These are phyloP conservation scores for Ceratothoa steindachneri DNA, from an alignment of 2,888 invertebrate species.

Conservation along the genomic window DNA sequence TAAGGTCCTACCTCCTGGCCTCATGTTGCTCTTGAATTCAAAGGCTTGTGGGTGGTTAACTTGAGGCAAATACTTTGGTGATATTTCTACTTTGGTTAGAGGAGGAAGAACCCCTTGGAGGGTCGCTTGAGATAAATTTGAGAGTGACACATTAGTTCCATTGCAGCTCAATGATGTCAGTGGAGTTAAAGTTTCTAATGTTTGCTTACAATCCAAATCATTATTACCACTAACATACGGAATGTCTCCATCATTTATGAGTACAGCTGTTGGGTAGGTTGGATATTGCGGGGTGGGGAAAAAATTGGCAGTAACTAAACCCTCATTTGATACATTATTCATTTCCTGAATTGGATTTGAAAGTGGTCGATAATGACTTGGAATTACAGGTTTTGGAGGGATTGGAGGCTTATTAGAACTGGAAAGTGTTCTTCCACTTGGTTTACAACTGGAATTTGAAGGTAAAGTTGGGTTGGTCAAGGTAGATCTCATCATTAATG, in stretches of 20 bases:
- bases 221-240: not conserved
- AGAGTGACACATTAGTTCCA: not conserved
- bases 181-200: constrained; percentile 4
- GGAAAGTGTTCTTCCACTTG: not conserved
- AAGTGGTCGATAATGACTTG: not conserved
- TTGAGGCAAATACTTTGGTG: constrained; percentile 7
- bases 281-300: not conserved
- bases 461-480: not conserved
- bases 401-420: not conserved
- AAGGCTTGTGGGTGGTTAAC: not conserved
- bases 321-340: not conserved
- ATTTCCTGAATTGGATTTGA: not conserved
- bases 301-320: not conserved
- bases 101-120: not conserved
- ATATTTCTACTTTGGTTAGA: not conserved
- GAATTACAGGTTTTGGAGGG: constrained; percentile 1
- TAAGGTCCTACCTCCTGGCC: not conserved
- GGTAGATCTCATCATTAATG: not conserved
- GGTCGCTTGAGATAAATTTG: not conserved
- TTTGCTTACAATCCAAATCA: not conserved
- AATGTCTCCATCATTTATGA: constrained; percentile 7
- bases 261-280: not conserved
- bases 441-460: not conserved
- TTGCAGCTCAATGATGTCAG: not conserved
- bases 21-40: not conserved